These are phyloP conservation scores for Eretmochelys imbricata DNA, from an alignment of 2,113 vertebrate genomes.

Conservation along the genomic window DNA sequence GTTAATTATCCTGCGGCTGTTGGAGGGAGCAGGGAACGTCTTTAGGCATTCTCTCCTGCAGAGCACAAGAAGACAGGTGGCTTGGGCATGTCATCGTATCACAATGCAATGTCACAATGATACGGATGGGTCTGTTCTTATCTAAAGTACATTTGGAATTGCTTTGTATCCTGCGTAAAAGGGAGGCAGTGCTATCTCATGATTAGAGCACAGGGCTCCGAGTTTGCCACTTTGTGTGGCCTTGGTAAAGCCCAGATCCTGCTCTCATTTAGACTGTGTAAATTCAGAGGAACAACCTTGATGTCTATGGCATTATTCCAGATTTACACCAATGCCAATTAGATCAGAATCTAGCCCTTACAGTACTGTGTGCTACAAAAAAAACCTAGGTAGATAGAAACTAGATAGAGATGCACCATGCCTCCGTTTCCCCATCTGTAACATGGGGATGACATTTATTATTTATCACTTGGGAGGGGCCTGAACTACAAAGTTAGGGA, in stretches of 20 bases:
- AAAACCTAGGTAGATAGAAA: neutral
- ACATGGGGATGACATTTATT: neutral
- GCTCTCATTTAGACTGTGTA: neutral
- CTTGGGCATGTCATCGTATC: neutral
- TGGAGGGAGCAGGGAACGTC: conserved; percentile 15
- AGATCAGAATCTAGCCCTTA: neutral
- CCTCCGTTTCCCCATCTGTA: neutral
- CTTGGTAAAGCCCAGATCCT: neutral
- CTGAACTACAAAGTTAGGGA: neutral
- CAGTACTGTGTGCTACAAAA: neutral
- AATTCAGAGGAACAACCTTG: neutral
- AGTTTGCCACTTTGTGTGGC: neutral
- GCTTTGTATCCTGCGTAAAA: neutral
- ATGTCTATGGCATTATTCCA: rapidly evolving
- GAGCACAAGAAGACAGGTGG: neutral
- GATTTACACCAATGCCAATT: neutral
- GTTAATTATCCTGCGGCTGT: conserved; percentile 31
- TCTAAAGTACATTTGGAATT: neutral
- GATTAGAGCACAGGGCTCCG: neutral
- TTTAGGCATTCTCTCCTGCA: neutral
- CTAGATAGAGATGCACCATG: neutral
- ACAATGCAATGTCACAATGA: neutral
- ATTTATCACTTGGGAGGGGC: neutral
- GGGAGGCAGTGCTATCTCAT: neutral
- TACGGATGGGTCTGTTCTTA: conserved; percentile 35